These are phyloP conservation scores for Reticulitermes lucifugus DNA, from an alignment of 2,888 invertebrate species.

Conservation along the genomic window DNA sequence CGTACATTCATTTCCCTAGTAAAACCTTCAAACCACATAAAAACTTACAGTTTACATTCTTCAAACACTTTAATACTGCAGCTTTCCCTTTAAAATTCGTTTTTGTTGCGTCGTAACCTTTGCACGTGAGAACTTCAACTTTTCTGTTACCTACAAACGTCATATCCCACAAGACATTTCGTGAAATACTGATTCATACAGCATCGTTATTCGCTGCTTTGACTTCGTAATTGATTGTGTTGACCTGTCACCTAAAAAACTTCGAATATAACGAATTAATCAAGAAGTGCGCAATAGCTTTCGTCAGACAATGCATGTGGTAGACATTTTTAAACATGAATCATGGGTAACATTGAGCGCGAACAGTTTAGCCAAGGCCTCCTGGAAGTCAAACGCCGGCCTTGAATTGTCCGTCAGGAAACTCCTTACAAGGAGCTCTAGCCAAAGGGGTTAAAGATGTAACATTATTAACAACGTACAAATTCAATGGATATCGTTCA, in stretches of 20 bases:
- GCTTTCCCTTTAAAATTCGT: conserved; percentile 46
- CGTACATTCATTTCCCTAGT: background rate
- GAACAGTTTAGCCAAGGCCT: conserved; percentile 48
- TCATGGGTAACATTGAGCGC: conserved; percentile 53
- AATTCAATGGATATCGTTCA: background rate
- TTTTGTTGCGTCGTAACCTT: conserved; percentile 45
- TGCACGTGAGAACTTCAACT: conserved; percentile 42
- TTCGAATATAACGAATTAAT: conserved; percentile 34
- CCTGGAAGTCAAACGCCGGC: conserved; percentile 24
- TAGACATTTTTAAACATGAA: conserved; percentile 51
- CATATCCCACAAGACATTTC: conserved; percentile 6
- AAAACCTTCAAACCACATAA: too few relatives aligned
- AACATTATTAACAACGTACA: background rate
- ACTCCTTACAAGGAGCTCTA: conserved; percentile 21
- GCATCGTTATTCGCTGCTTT: conserved; percentile 28
- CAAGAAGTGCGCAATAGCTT: conserved; percentile 46
- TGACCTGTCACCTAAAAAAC: conserved; percentile 41
- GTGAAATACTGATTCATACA: conserved; percentile 1
- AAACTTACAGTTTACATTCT: background rate
- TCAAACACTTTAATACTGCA: conserved; percentile 30
- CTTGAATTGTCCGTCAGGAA: conserved; percentile 33
- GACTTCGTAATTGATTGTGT: conserved; percentile 20
- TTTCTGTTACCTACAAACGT: conserved; percentile 26
- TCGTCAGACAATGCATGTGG: conserved; percentile 49
- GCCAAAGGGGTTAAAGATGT: background rate